Conservation (phyloP, 1,140 invertebrate species). For the Drosophila orena region DNA sequence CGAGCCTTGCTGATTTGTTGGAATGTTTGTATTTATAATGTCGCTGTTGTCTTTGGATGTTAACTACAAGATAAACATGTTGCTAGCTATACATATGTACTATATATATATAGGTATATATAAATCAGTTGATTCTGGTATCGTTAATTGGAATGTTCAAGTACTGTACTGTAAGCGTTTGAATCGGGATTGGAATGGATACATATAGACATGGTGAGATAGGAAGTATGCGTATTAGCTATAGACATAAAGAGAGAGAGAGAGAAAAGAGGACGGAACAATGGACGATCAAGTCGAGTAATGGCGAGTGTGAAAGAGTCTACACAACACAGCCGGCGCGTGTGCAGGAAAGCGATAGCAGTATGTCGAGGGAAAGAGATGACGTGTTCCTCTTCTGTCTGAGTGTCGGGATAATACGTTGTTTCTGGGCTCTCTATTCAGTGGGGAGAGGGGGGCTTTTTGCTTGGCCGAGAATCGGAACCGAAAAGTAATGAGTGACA, state of each 20-base stretch:
- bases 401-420: conserved; percentile 34
- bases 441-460: background rate
- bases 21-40: conserved; percentile 52
- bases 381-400: conserved; percentile 33
- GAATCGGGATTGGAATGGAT: conserved; percentile 24
- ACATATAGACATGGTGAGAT: conserved; percentile 41
- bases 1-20: conserved; percentile 23
- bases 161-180: conserved; percentile 77
- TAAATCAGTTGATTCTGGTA: conserved; percentile 36
- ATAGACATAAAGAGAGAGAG: conserved; percentile 37
- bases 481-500: conserved; percentile 70
- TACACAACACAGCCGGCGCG: conserved; percentile 18
- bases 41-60: conserved; percentile 45
- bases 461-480: conserved; percentile 44
- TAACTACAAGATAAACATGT: conserved; percentile 77
- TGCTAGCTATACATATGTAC: conserved; percentile 83
- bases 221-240: conserved; percentile 20
- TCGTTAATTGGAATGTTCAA: conserved; percentile 49
- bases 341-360: conserved; percentile 44
- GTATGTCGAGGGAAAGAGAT: conserved; percentile 24
- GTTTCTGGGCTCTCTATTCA: background rate
- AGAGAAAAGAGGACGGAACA: conserved; percentile 36
- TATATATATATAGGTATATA: conserved; percentile 62
- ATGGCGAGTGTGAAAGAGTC: conserved; percentile 17
- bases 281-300: conserved; percentile 20